Evolutionary conservation across 2,797 vertebrate genomes (phyloP), one percentile per base, ranked within the genome.

Genomic region (Tragopan temminckii): DNA sequence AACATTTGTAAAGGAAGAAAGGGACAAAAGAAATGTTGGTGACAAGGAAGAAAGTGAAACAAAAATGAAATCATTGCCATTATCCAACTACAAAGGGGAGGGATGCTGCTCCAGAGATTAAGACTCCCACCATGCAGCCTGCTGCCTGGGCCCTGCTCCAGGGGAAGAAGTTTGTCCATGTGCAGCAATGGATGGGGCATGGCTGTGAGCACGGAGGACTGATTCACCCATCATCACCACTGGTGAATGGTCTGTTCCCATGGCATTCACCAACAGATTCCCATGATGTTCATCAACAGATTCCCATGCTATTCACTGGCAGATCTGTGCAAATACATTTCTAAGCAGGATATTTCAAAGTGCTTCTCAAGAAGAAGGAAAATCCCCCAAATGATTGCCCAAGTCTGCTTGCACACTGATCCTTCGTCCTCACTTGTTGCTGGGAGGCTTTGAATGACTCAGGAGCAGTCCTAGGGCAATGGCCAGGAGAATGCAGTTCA

Each of bases 1-100:
- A 96, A 80, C 87, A 95, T 94, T 95, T 96, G 78, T 91, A 95
- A 96, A 94, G 90, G 70, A 62, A 76, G 80, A 68, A 85, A 53
- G 53, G 71, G 87, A 97, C 89, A 92, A 95, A 97, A 75, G 90
- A 62, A 92, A 93, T 90, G 85, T 85, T 95, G 83, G 75, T 87
- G 87, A 95, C 70, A 84, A 89, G 87, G 83, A 95, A 92, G 80
- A 91, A 90, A 91, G 68, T 79, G 89, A 88, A 95, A 95, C 89
- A 92, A 88, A 93, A 74, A 72, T 61, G 38, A 92, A 93, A 95
- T 93, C 50, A 78, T 63, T 78, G 68, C 52, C 85, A 90, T 95
- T 95, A 67, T 95, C 58, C 55, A n/a, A 71, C 27, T 58, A 90
- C 71, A 89, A 85, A 87, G 27, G 72, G 59, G 55, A 90, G 76